These are phyloP conservation scores for Colletes collaris DNA, from an alignment of 2,888 invertebrate genomes.

Conservation along the genomic window DNA sequence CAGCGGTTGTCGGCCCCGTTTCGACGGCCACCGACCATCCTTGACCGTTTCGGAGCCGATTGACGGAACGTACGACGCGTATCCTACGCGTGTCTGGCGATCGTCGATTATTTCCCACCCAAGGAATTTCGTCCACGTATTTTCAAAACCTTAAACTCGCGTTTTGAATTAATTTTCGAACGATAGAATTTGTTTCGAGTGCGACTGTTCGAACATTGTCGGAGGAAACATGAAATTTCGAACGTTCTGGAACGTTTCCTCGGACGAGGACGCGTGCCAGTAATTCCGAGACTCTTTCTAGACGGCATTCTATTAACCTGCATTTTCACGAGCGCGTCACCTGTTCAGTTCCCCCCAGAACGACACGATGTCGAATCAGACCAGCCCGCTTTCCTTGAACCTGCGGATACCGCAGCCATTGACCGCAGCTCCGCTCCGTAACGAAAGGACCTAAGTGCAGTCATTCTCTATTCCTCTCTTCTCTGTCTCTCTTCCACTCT, in stretches of 20 bases:
- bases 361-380: slow-evolving; percentile 77
- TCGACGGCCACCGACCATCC: not conserved
- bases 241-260: not conserved
- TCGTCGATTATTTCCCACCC: too few relatives aligned
- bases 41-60: not conserved
- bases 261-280: slow-evolving; percentile 5
- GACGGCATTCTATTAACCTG: slow-evolving; percentile 65
- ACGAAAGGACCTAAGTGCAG: slow-evolving; percentile 70
- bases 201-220: too few relatives aligned
- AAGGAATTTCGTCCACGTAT: not conserved
- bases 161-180: too few relatives aligned
- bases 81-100: too few relatives aligned
- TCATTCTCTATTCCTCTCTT: slow-evolving; percentile 49
- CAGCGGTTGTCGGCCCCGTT: slow-evolving; percentile 4
- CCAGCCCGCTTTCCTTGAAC: slow-evolving; percentile 82
- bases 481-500: slow-evolving; percentile 11
- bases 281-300: slow-evolving; percentile 33
- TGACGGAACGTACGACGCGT: too few relatives aligned
- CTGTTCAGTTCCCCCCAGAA: slow-evolving; percentile 68
- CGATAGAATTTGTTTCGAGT: too few relatives aligned
- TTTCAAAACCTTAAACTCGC: not conserved
- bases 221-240: not conserved
- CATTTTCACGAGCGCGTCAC: slow-evolving; percentile 73
- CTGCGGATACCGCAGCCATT: slow-evolving; percentile 81
- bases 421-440: slow-evolving; percentile 76